Conservation (phyloP, 2,113 vertebrate genomes). For the Orthonyx spaldingii region DNA sequence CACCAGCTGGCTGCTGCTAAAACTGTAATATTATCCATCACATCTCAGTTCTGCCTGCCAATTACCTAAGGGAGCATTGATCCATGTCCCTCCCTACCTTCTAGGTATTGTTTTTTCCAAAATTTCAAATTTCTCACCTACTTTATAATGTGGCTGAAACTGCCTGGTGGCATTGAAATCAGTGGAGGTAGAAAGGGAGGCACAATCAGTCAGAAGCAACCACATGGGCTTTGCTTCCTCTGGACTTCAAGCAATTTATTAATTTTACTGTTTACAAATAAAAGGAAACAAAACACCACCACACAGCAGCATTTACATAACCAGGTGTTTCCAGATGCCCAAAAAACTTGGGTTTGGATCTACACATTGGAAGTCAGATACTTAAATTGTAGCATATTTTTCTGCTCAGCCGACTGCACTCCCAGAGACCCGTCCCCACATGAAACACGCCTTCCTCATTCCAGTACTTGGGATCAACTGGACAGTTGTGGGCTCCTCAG, state of each 20-base stretch:
- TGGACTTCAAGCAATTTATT: neutral
- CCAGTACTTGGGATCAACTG: no score
- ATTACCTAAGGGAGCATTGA: neutral
- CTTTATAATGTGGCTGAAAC: neutral
- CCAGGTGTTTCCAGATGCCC: neutral
- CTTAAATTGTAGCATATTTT: accelerated
- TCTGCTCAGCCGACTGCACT: neutral
- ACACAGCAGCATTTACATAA: neutral
- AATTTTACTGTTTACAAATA: neutral
- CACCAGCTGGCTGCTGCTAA: neutral
- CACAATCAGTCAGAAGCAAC: accelerated
- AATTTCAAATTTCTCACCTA: neutral
- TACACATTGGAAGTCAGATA: accelerated
- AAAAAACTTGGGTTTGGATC: neutral
- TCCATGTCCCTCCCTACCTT: neutral
- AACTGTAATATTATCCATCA: neutral
- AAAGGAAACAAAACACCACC: neutral
- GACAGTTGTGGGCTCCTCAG: neutral
- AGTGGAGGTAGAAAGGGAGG: neutral
- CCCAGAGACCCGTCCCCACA: accelerated
- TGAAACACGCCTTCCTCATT: neutral
- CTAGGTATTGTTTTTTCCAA: neutral
- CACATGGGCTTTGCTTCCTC: neutral
- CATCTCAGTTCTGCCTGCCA: neutral
- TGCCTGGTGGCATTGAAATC: accelerated